Evolutionary conservation across 2,797 vertebrate genomes (phyloP), one percentile per base, ranked within the genome.

Genomic region (Smutsia gigantea): DNA sequence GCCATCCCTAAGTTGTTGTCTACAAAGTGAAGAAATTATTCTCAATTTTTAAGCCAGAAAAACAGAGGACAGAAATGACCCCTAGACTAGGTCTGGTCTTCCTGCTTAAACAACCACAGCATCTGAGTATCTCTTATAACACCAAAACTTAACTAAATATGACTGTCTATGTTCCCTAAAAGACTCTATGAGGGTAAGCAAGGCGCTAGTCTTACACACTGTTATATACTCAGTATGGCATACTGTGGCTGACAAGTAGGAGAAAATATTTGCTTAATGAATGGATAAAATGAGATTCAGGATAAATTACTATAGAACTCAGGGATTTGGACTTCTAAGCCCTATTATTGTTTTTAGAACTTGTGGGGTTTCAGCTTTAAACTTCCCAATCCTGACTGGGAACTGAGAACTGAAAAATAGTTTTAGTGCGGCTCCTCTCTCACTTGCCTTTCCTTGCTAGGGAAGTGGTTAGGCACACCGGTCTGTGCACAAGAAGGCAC

Each of bases 31-130:
- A 81, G 92, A 61, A 85, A 90, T 64, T 90, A 53, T 42, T 90
- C 84, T 83, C 59, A 72, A 63, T 69, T 87, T 95, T 90, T 53
- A 83, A 96, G 68, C 81, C n/a, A 95, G 21, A 66, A 90, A 87
- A 74, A 29, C 21, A 95, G 55, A 77, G n/a, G 1, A 31, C 1
- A 81, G 29, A 92, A 92, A 71, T 55, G 59, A 77, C 17, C 8
- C n/a, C 7, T 46, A 13, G 39, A 31, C 10, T 66, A 71, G 31
- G 14, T 63, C 53, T 79, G 57, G 4, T 39, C 21, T 63, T 75
- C 37, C 64, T 39, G 29, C 57, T 13, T 74, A 53, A 87, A 9
- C 14, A 78, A 77, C 46, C 25, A n/a, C 4, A 91, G 82, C 46
- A 55, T 29, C 66, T 49, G 64, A 90, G 68, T 12, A 81, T 71